Conservation (phyloP, 2,113 vertebrate genomes). For the Platycercus adscitus region DNA sequence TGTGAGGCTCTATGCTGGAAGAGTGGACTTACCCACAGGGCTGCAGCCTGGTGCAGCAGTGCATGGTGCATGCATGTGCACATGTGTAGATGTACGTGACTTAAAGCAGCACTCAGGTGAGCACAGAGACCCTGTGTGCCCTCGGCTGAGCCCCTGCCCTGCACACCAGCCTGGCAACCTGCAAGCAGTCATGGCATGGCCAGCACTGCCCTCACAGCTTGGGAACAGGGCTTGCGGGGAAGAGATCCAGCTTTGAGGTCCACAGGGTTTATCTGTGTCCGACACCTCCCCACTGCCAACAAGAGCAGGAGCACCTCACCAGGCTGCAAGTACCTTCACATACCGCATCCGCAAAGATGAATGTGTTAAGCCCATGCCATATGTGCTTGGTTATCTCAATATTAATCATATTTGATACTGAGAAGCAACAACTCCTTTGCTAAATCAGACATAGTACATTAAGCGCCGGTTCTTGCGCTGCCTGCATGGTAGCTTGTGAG, state of each 20-base stretch:
- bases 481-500: not conserved
- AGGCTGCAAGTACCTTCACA: not conserved
- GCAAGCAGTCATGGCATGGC: not conserved
- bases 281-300: not conserved
- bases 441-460: not conserved
- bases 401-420: not conserved
- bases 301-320: not conserved
- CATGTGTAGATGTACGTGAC: accelerated
- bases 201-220: not conserved
- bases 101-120: not conserved
- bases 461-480: not conserved
- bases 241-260: not conserved
- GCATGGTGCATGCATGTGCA: accelerated
- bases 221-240: not conserved
- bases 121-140: not conserved
- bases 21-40: not conserved
- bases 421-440: not conserved
- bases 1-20: not conserved
- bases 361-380: not conserved
- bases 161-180: not conserved
- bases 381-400: not conserved
- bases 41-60: accelerated
- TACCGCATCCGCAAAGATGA: not conserved
- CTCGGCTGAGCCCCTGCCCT: not conserved
- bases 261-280: accelerated